Conservation (phyloP, 2,797 vertebrate genomes). For the Odontamblyopus lacepedii region DNA sequence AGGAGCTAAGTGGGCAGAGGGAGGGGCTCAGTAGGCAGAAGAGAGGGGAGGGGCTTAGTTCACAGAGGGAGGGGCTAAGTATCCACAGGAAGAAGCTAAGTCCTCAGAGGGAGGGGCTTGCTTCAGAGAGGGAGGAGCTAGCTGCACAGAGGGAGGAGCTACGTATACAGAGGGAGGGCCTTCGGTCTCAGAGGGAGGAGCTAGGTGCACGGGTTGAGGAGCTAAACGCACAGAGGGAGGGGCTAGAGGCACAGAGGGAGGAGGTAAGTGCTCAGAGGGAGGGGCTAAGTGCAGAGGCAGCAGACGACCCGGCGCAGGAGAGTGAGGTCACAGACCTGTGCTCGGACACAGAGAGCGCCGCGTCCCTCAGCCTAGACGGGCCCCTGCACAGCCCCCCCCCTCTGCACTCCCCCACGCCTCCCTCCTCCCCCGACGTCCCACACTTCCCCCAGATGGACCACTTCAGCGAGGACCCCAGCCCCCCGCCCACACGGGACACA, state of each 20-base stretch:
- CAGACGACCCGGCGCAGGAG: constrained; percentile 48
- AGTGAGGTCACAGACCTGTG: constrained; percentile 65
- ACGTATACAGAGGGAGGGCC: constrained; percentile 39
- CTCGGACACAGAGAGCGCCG: constrained; percentile 72
- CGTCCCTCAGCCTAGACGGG: constrained; percentile 75
- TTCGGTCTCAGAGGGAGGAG: constrained; percentile 11
- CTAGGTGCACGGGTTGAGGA: background rate
- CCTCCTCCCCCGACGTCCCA: constrained; percentile 66
- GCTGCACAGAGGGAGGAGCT: constrained; percentile 24
- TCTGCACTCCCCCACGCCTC: constrained; percentile 68
- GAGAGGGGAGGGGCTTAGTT: constrained; percentile 28
- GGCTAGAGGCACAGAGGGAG: constrained; percentile 22
- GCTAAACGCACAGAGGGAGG: background rate
- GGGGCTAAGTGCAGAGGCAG: constrained; percentile 8
- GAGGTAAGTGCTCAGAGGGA: constrained; percentile 33
- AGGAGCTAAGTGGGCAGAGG: constrained; percentile 16
- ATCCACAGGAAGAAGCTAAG: background rate
- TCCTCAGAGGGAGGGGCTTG: constrained; percentile 34
- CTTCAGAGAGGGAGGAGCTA: constrained; percentile 15
- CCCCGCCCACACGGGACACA: constrained; percentile 54
- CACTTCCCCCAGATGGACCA: constrained; percentile 68
- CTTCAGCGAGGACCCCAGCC: constrained; percentile 61
- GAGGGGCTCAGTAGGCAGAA: constrained; percentile 34
- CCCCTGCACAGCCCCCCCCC: constrained; percentile 74
- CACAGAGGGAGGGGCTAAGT: constrained; percentile 16